Evolutionary conservation across 2,888 invertebrate species (phyloP).

Genomic region (Uloborus plumipes): DNA sequence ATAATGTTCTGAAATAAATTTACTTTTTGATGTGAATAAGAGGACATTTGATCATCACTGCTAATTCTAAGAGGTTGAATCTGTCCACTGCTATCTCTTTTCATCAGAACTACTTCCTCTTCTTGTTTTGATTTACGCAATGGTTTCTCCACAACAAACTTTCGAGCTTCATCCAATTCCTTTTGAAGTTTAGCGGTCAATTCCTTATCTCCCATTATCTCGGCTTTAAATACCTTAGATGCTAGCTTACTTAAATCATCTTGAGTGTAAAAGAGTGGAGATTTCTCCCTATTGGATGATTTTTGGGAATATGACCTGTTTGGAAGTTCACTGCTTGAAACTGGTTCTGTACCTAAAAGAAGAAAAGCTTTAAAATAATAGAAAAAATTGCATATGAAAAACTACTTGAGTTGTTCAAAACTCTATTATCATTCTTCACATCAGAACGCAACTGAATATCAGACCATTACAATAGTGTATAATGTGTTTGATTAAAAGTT

Average conservation of each 20-base stretch:
- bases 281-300: neutral
- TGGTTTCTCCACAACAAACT: slow-evolving; percentile 68
- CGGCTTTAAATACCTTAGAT: slow-evolving; percentile 92
- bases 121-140: slow-evolving; percentile 23
- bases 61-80: slow-evolving; percentile 17
- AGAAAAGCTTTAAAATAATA: too few relatives aligned
- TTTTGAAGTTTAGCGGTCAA: slow-evolving; percentile 80
- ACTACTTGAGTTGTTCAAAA: too few relatives aligned
- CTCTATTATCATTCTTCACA: too few relatives aligned
- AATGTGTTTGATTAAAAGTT: too few relatives aligned
- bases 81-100: slow-evolving; percentile 73
- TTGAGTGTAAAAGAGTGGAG: slow-evolving; percentile 20
- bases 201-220: slow-evolving; percentile 87
- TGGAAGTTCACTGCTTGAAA: too few relatives aligned
- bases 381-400: too few relatives aligned
- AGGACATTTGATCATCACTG: too few relatives aligned
- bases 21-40: neutral
- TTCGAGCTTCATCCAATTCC: slow-evolving; percentile 81
- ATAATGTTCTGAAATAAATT: too few relatives aligned
- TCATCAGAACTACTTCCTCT: slow-evolving; percentile 78
- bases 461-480: too few relatives aligned
- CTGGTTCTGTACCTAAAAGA: too few relatives aligned
- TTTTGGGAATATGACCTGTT: too few relatives aligned
- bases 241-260: slow-evolving; percentile 88
- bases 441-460: too few relatives aligned